Evolutionary conservation across 2,113 vertebrate species (phyloP), one percentile per base, ranked within the genome.

Genomic region (Salvator merianae): DNA sequence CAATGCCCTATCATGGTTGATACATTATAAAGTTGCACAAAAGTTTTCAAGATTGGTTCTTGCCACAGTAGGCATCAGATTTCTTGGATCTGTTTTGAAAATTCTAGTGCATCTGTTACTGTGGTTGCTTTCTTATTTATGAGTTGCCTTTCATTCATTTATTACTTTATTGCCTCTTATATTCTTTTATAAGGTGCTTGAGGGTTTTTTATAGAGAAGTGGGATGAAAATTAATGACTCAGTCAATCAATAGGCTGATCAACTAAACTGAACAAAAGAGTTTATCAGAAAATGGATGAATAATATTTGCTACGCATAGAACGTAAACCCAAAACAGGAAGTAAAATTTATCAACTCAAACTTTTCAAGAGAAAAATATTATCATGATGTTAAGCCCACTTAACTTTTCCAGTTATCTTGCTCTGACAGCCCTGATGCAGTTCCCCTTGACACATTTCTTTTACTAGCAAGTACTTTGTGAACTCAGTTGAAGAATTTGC

Each of bases 401-500:
- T 75, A 66, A 83, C 36, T 16, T 47, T 40, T 47, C 2, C 2
- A 5, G 26, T 40, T 20, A 38, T 66, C 2, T 81, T 28, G 18
- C 55, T 75, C 38, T 75, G 59, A 40, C 40, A 66, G n/a, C 6
- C 32, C 28, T 30, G 32, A 74, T 47, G 28, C 18, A 14, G 53
- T 74, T 43, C 73, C 55, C 66, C 0, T 0, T 62, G 2, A 63
- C n/a, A 26, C 30, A 4, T 55, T 79, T 2, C 38, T 82, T 74
- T 13, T 77, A 62, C 89, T 18, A 80, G 65, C 9, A 72, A 70
- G 26, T 16, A 73, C 2, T 16, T 68, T 75, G 65, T 82, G 20
- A 73, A 83, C 53, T 86, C 22, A 47, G 47, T 72, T 28, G 68
- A 80, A 43, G 72, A 74, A 8, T 22, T 81, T 83, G 14, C 86